phyloP scores from a whole-genome alignment of 2,113 vertebrate species.

The Tragelaphus scriptus region DNA sequence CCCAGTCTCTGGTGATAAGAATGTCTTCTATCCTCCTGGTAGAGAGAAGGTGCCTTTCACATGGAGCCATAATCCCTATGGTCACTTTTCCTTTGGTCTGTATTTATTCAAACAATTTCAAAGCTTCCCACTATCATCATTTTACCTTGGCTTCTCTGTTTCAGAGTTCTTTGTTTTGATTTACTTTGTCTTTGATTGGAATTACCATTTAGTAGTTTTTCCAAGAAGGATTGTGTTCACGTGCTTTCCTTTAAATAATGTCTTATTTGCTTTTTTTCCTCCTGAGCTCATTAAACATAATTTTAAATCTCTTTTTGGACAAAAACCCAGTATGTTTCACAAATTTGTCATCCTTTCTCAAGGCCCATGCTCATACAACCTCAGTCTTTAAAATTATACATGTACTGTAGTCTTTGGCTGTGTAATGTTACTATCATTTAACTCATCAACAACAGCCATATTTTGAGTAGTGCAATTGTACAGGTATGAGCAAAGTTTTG shows the following conservation, averaged over 20 bases:
- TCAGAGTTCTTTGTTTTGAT: neutral
- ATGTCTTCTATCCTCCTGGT: neutral
- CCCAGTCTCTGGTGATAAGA: neutral
- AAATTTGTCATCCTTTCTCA: neutral
- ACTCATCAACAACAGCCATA: neutral
- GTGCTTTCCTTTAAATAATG: neutral
- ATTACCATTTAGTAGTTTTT: neutral
- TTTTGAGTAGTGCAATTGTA: neutral
- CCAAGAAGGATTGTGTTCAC: neutral
- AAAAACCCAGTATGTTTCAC: neutral
- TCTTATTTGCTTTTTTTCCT: neutral
- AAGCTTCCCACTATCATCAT: neutral
- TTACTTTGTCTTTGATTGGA: neutral
- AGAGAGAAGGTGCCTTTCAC: neutral
- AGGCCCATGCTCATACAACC: neutral
- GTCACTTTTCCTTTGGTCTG: neutral
- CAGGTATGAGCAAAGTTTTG: neutral
- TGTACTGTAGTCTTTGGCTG: neutral
- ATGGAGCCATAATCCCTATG: neutral
- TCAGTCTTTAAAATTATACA: neutral
- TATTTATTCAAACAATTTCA: constrained; percentile 13
- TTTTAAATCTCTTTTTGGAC: neutral
- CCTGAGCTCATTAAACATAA: neutral
- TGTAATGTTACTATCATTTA: neutral
- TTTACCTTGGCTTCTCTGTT: neutral